Evolutionary conservation across 2,797 vertebrate genomes (phyloP).

Genomic region (Holocentrus rufus): DNA sequence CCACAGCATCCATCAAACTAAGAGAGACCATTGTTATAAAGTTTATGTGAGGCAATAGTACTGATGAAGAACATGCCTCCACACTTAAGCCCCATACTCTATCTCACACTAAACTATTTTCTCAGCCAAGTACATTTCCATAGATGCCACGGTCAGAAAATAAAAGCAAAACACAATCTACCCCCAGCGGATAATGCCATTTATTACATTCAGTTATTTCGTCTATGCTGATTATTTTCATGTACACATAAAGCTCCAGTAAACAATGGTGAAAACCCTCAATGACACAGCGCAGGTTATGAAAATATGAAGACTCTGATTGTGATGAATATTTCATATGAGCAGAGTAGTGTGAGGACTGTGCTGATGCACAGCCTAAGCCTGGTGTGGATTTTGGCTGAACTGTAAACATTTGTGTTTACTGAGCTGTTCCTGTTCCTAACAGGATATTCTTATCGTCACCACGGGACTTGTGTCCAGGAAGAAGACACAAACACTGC

Average conservation of each 20-base stretch:
- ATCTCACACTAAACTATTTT: not conserved
- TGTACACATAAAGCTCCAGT: no score
- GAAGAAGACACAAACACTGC: constrained; percentile 47
- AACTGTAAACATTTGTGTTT: constrained; percentile 70
- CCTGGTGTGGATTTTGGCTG: constrained; percentile 41
- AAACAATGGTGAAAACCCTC: no score
- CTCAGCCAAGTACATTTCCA: not conserved
- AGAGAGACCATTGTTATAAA: not conserved
- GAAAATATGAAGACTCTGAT: constrained; percentile 6
- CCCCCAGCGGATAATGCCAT: not conserved
- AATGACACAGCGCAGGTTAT: not conserved
- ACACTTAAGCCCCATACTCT: not conserved
- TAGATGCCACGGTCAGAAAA: not conserved
- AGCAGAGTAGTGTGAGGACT: constrained; percentile 17
- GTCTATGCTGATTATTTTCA: no score
- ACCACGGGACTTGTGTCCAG: constrained; percentile 55
- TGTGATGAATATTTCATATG: constrained; percentile 21
- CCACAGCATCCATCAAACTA: no score
- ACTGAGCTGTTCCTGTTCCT: constrained; percentile 64
- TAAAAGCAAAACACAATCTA: constrained; percentile 4
- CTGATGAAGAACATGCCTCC: constrained; percentile 3
- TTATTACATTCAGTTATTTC: constrained; percentile 1
- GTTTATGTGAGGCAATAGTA: not conserved
- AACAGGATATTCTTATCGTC: constrained; percentile 72
- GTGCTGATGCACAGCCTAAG: constrained; percentile 36